Evolutionary conservation across 2,113 vertebrate genomes (phyloP).

Genomic region (Vidua macroura): DNA sequence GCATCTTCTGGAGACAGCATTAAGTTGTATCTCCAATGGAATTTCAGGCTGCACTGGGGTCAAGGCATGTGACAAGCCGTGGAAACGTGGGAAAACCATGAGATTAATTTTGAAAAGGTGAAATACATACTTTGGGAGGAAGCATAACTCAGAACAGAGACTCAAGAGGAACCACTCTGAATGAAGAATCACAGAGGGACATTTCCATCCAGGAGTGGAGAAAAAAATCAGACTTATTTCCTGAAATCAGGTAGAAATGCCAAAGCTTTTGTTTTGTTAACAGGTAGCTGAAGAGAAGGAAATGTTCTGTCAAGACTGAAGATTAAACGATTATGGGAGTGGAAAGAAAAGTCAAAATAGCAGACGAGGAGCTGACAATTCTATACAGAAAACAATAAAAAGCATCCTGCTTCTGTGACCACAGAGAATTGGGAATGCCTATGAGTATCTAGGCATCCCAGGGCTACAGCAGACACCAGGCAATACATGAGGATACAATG

Average conservation of each 20-base stretch:
- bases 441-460: neutral
- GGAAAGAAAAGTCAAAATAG: constrained; percentile 32
- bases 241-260: neutral
- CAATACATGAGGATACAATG: neutral
- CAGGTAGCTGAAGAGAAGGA: neutral
- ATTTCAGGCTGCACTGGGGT: neutral
- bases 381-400: neutral
- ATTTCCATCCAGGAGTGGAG: neutral
- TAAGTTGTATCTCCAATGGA: neutral
- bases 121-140: neutral
- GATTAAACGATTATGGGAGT: neutral
- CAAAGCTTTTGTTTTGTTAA: neutral
- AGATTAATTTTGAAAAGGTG: neutral
- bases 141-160: neutral
- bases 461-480: neutral
- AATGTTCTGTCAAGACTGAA: neutral
- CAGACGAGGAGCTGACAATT: neutral
- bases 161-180: neutral
- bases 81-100: neutral
- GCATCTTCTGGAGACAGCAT: neutral
- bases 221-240: neutral
- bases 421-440: neutral
- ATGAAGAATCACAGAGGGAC: neutral
- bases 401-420: neutral
- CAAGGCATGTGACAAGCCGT: neutral